These are phyloP conservation scores for Ichneumoninae sp. DNA, from an alignment of 2,888 invertebrate species.

Conservation along the genomic window DNA sequence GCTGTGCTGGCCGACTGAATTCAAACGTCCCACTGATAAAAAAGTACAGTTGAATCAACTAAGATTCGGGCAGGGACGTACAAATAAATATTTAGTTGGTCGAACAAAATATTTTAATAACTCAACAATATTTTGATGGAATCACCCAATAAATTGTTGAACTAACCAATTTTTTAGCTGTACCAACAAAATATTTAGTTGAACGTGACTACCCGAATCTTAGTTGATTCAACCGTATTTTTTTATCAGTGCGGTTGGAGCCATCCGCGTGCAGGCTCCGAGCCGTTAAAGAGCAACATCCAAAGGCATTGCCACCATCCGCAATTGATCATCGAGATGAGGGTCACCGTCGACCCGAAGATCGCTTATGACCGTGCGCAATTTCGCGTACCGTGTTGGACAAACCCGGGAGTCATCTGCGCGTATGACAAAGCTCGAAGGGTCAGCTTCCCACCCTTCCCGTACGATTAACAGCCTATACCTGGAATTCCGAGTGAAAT, in stretches of 20 bases:
- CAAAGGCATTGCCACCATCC: not conserved
- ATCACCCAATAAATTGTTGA: too few species aligned
- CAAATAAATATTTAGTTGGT: too few species aligned
- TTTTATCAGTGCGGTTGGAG: not conserved
- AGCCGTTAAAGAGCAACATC: slow-evolving; percentile 11
- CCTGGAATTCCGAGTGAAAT: slow-evolving; percentile 51
- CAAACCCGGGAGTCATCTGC: slow-evolving; percentile 53
- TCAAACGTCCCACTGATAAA: not conserved
- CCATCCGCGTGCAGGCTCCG: slow-evolving; percentile 24
- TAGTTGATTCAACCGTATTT: too few species aligned
- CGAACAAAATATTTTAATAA: too few species aligned
- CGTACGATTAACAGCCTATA: slow-evolving; percentile 8
- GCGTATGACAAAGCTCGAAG: slow-evolving; percentile 16
- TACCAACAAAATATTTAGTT: too few species aligned
- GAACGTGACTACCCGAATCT: too few species aligned
- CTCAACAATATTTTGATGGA: too few species aligned
- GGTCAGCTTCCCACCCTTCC: slow-evolving; percentile 20
- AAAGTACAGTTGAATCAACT: too few species aligned
- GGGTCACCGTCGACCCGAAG: slow-evolving; percentile 46
- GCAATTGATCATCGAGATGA: slow-evolving; percentile 53
- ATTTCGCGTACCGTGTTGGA: slow-evolving; percentile 40
- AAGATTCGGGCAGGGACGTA: too few species aligned
- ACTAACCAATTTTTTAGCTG: too few species aligned
- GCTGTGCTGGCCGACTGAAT: not conserved
- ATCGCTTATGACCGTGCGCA: slow-evolving; percentile 16